Evolutionary conservation across 2,797 vertebrate species (phyloP).

Genomic region (Microhierax caerulescens): DNA sequence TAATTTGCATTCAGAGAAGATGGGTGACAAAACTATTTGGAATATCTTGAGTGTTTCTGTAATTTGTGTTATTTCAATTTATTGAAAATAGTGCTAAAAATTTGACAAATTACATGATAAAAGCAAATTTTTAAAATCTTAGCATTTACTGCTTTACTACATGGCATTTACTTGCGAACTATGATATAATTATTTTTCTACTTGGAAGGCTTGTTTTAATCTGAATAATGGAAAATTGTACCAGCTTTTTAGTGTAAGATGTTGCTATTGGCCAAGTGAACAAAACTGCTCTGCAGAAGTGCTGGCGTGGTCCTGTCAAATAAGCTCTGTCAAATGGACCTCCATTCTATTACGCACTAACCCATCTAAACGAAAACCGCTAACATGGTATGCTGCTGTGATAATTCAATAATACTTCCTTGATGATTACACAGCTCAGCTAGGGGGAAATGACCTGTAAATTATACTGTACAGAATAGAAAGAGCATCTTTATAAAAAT

Average conservation of each 20-base stretch:
- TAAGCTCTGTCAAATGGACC: neutral
- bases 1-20: neutral
- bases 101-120: neutral
- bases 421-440: constrained; percentile 12
- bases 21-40: neutral
- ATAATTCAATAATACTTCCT: constrained; percentile 14
- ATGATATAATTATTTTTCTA: neutral
- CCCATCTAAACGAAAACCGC: neutral
- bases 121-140: neutral
- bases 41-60: neutral
- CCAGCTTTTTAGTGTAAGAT: neutral
- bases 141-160: neutral
- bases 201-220: constrained; percentile 8
- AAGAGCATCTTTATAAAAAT: constrained; percentile 4
- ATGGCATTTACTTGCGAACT: neutral
- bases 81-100: neutral
- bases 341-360: neutral
- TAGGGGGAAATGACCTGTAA: constrained; percentile 26
- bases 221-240: constrained; percentile 8
- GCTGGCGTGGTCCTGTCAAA: neutral
- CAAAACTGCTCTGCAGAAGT: neutral
- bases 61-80: neutral
- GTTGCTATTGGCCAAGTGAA: neutral
- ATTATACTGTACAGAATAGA: constrained; percentile 9
- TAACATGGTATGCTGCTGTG: neutral